These are phyloP conservation scores for Ceraclea dissimilis DNA, from an alignment of 2,888 invertebrate species.

Conservation along the genomic window DNA sequence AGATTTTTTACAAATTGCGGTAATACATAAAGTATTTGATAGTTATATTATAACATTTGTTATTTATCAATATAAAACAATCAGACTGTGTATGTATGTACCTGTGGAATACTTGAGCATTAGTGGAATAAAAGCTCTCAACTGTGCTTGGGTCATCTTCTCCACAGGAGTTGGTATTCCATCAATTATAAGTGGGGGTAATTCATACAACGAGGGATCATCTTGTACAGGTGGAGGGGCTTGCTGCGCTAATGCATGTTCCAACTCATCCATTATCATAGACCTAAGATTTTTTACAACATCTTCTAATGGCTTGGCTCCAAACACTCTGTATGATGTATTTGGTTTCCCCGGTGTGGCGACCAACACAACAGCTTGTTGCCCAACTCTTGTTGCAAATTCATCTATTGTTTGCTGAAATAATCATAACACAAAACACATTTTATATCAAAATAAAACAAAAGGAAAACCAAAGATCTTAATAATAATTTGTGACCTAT, in stretches of 20 bases:
- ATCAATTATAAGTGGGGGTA: slow-evolving; percentile 93
- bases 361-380: slow-evolving; percentile 92
- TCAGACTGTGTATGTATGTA: slow-evolving; percentile 19
- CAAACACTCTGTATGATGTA: slow-evolving; percentile 93
- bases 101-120: slow-evolving; percentile 98
- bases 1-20: too few species aligned
- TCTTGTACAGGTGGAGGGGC: slow-evolving; percentile 59
- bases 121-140: slow-evolving; percentile 92
- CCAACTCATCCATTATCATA: slow-evolving; percentile 92
- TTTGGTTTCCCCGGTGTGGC: slow-evolving; percentile 95
- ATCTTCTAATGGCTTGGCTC: slow-evolving; percentile 94
- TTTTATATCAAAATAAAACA: not conserved
- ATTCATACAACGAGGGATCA: slow-evolving; percentile 88
- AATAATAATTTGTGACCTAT: not conserved
- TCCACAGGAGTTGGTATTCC: slow-evolving; percentile 97
- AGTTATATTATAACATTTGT: not conserved
- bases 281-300: slow-evolving; percentile 85
- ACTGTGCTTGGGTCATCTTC: slow-evolving; percentile 98
- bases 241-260: slow-evolving; percentile 87
- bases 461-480: too few species aligned
- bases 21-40: too few species aligned
- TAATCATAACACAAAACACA: not conserved
- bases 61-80: not conserved
- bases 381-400: slow-evolving; percentile 93
- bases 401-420: slow-evolving; percentile 88